Evolutionary conservation across 2,113 vertebrate genomes (phyloP).

Genomic region (Phrynocephalus versicolor): DNA sequence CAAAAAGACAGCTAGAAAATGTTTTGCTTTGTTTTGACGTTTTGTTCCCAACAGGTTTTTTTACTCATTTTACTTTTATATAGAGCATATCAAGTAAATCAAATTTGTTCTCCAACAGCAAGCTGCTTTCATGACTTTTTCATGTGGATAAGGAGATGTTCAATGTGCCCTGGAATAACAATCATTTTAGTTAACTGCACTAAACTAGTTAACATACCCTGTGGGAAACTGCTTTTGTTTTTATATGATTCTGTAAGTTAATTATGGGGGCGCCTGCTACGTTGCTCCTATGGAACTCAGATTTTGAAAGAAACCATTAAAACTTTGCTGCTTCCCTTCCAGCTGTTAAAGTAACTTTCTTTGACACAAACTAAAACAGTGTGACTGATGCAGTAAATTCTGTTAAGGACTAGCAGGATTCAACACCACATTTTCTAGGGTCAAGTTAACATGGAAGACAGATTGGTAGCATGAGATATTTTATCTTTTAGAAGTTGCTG

Average conservation of each 20-base stretch:
- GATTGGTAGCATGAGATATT: not conserved
- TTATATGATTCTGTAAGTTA: conserved; percentile 48
- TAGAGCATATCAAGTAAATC: conserved; percentile 55
- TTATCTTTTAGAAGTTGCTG: not conserved
- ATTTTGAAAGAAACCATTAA: conserved; percentile 55
- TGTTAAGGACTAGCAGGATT: not conserved
- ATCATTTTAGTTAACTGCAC: conserved; percentile 37
- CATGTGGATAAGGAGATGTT: conserved; percentile 56
- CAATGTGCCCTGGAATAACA: conserved; percentile 30
- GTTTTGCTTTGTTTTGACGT: conserved; percentile 50
- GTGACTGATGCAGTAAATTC: not conserved
- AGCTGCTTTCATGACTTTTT: conserved; percentile 55
- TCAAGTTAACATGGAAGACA: not conserved
- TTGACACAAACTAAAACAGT: not conserved
- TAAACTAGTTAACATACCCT: conserved; percentile 52
- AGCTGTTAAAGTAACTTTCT: conserved; percentile 24
- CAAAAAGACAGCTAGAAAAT: not conserved
- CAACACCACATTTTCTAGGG: not conserved
- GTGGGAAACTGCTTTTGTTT: conserved; percentile 42
- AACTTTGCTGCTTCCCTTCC: not conserved
- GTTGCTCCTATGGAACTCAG: conserved; percentile 44
- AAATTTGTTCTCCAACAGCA: conserved; percentile 55
- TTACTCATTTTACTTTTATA: conserved; percentile 37
- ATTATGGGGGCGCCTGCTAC: conserved; percentile 51
- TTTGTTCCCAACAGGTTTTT: not conserved